phyloP scores from a whole-genome alignment of 2,888 invertebrate genomes.

The Elegia similella region DNA sequence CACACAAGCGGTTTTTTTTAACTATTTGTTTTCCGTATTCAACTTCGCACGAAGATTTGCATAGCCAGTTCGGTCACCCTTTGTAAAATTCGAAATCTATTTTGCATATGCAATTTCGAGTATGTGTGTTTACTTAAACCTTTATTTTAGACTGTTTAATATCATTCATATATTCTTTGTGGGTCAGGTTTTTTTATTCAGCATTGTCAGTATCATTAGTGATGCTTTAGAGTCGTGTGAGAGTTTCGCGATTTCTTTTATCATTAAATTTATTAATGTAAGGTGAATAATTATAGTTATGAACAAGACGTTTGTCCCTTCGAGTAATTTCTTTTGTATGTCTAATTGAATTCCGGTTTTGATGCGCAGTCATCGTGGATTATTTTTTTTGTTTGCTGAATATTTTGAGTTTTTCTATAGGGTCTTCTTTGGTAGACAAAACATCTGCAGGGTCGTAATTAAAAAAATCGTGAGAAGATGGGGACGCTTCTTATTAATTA shows the following conservation, averaged over 20 bases:
- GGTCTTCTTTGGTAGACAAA: slow-evolving; percentile 57
- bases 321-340: slow-evolving; percentile 66
- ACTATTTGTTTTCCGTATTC: slow-evolving; percentile 73
- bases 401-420: slow-evolving; percentile 64
- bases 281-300: slow-evolving; percentile 71
- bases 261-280: slow-evolving; percentile 34
- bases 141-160: slow-evolving; percentile 76
- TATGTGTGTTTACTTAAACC: slow-evolving; percentile 68
- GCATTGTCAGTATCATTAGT: slow-evolving; percentile 68
- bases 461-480: slow-evolving; percentile 76
- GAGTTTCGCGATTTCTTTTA: slow-evolving; percentile 35
- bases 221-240: slow-evolving; percentile 67
- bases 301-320: slow-evolving; percentile 72
- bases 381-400: slow-evolving; percentile 61
- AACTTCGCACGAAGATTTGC: slow-evolving; percentile 79
- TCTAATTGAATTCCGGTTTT: slow-evolving; percentile 78
- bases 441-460: slow-evolving; percentile 73
- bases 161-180: slow-evolving; percentile 59
- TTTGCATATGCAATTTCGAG: slow-evolving; percentile 73
- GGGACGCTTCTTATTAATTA: slow-evolving; percentile 61
- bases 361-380: slow-evolving; percentile 69
- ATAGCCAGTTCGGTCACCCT: slow-evolving; percentile 70
- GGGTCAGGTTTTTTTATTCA: slow-evolving; percentile 70
- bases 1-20: slow-evolving; percentile 72
- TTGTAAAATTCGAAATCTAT: slow-evolving; percentile 51